Base-by-base conservation (phyloP, 2,797 vertebrate species). In the Otus scops region DNA sequence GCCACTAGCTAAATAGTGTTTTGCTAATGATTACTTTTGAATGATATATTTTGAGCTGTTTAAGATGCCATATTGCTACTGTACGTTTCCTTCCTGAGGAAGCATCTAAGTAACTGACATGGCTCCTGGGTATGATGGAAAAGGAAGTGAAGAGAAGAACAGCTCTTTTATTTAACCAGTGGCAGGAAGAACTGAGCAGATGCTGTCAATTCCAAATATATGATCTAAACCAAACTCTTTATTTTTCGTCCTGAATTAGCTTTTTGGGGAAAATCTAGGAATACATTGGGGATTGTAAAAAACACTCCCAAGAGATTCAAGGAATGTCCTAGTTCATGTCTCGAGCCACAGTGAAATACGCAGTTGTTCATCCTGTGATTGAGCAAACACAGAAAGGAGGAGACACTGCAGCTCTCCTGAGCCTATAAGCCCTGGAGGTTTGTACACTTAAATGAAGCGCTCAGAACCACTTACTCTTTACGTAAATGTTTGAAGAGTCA, bases 1-100 rank as follows among this genome's bases (percentile, higher is more conserved):
- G 96, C 97, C 94, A 88, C 65, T 73, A 92, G 97, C 97, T 96
- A 98, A 97, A 96, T 67, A 97, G 96, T 89, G 77, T 97, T 95
- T 94, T 86, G 77, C 73, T 88, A 97, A 97, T 41, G 65, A 94
- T 96, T 96, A 85, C 88, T 96, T 51, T 71, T 93, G 96, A 97
- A 89, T 92, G 89, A 97, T 90, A 17, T 64, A 89, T 96, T 96
- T 92, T 64, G 30, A 89, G 61, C 41, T 78, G 24, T 82, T 87
- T 93, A 79, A 95, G 79, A 79, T 21, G 77, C 85, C 0, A 4
- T 57, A 91, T 47, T 64, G n/a, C 39, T 89, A 69, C 64, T 45
- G 30, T 59, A 61, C 8, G 1, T 57, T 93, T 68, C 56, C 51
- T 97, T 82, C 86, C 53, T 23, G 57, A 94, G 85, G 93, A 93